Evolutionary conservation across 23 tunicate species (phyloP).

Genomic region (Ascidia mentula): DNA sequence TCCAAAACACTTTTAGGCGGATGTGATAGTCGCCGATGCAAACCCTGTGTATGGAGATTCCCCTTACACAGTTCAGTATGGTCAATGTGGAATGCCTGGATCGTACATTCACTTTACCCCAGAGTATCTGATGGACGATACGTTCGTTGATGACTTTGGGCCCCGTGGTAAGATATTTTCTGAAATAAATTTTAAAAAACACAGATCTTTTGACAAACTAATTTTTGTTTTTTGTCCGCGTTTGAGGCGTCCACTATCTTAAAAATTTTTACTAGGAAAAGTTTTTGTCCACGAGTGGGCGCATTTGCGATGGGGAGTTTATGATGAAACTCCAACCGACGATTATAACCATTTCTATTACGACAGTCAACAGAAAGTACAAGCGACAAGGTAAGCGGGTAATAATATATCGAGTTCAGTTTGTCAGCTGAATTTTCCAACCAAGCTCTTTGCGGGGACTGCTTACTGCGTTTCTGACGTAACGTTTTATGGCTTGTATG

Average conservation of each 20-base stretch:
- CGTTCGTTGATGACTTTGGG: conserved; percentile 30
- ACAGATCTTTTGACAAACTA: too few species aligned
- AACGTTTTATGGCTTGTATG: too few species aligned
- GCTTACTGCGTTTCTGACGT: too few species aligned
- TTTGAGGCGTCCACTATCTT: too few species aligned
- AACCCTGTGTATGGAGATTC: conserved; percentile 45
- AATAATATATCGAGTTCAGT: too few species aligned
- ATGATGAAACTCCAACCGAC: conserved; percentile 42
- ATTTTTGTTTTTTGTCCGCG: too few species aligned
- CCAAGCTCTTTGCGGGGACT: too few species aligned
- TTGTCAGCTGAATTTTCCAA: too few species aligned
- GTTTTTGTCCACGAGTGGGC: conserved; percentile 83
- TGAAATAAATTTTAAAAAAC: too few species aligned
- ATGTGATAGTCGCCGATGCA: conserved; percentile 31
- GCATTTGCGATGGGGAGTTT: conserved; percentile 79
- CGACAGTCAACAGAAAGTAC: neutral
- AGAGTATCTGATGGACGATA: conserved; percentile 13
- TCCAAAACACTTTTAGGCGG: conserved; percentile 51
- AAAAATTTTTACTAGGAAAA: too few species aligned
- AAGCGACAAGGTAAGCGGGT: neutral
- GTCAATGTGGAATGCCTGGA: conserved; percentile 41
- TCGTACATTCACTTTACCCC: conserved; percentile 59
- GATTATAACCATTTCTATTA: conserved; percentile 55
- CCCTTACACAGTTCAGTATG: conserved; percentile 63
- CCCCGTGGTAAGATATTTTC: conserved; percentile 69